Evolutionary conservation across 2,888 invertebrate species (phyloP).

Genomic region (Plebejus anna): DNA sequence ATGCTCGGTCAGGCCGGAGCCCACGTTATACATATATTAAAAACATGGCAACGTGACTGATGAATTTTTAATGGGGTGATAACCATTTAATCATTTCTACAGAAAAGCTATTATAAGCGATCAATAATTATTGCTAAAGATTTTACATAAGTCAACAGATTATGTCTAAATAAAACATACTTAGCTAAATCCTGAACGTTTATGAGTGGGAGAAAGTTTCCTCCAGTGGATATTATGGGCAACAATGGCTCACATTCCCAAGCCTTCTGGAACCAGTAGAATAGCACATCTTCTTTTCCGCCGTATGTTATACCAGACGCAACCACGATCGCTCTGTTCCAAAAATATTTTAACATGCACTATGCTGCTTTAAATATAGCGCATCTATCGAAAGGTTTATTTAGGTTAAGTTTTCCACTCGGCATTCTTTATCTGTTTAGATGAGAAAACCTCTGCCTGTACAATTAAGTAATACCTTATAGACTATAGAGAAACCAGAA

Average conservation of each 20-base stretch:
- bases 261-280: constrained; percentile 83
- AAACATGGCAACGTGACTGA: too few relatives aligned
- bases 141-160: background rate
- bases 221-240: constrained; percentile 80
- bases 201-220: constrained; percentile 81
- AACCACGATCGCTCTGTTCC: constrained; percentile 70
- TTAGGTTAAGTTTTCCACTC: too few relatives aligned
- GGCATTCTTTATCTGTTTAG: too few relatives aligned
- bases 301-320: constrained; percentile 83
- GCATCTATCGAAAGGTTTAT: background rate
- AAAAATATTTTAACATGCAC: background rate
- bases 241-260: constrained; percentile 82
- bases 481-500: too few relatives aligned
- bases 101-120: too few relatives aligned
- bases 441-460: too few relatives aligned
- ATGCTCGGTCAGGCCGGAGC: too few relatives aligned
- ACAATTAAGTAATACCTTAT: too few relatives aligned
- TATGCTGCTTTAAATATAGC: too few relatives aligned
- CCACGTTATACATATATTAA: too few relatives aligned
- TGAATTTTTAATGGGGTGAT: background rate
- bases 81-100: too few relatives aligned
- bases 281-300: constrained; percentile 80
- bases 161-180: constrained; percentile 50
- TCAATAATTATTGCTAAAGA: too few relatives aligned
- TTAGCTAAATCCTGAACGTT: constrained; percentile 81